Percentiles rank a stretch among this genome's conserved stretches.
Conservation (phyloP, 2,888 invertebrate genomes). For the Leptinotarsa haldemani region DNA sequence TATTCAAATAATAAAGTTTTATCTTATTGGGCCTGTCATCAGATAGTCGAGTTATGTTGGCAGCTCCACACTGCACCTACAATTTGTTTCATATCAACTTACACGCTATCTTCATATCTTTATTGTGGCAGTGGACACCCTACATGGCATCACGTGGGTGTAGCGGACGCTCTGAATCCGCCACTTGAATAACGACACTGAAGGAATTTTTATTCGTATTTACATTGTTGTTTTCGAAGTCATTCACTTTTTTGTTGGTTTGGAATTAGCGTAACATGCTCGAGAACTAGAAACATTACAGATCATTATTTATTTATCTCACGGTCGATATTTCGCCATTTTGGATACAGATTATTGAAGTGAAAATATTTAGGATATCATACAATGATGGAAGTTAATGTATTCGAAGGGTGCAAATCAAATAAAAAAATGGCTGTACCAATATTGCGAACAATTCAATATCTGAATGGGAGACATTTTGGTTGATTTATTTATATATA, state of each 20-base stretch:
- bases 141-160: constrained; percentile 59
- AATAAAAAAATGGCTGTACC: too few relatives aligned
- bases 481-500: too few relatives aligned
- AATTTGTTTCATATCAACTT: constrained; percentile 65
- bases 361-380: too few relatives aligned
- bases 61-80: constrained; percentile 61
- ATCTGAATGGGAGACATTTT: too few relatives aligned
- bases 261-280: background rate
- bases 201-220: constrained; percentile 34
- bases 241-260: constrained; percentile 14
- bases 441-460: too few relatives aligned
- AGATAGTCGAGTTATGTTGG: constrained; percentile 60
- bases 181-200: constrained; percentile 42
- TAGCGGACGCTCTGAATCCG: constrained; percentile 53
- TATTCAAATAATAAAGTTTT: constrained; percentile 50
- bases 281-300: too few relatives aligned
- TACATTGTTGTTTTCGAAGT: constrained; percentile 29
- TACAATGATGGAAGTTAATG: too few relatives aligned
- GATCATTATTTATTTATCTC: too few relatives aligned
- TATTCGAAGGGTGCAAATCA: too few relatives aligned
- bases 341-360: too few relatives aligned
- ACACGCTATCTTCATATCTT: constrained; percentile 64
- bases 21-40: constrained; percentile 59
- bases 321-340: too few relatives aligned
- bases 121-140: constrained; percentile 59